A percentile compares a stretch with the other conserved stretches of the same genome.
Conservation (phyloP, 2,797 vertebrate species). For the Petrocephalus sullivani region DNA sequence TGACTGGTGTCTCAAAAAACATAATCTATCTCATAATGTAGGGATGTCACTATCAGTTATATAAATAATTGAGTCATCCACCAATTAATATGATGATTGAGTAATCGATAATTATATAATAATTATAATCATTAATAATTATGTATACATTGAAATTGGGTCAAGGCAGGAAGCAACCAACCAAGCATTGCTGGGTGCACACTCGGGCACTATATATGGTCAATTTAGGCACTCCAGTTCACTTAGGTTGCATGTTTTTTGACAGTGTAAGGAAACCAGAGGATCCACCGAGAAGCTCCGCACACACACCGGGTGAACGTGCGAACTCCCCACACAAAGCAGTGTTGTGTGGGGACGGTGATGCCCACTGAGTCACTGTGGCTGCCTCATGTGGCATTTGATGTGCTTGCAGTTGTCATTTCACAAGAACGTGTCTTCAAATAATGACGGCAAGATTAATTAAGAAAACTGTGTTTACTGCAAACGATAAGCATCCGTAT, state of each 20-base stretch:
- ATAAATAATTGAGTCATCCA: background rate
- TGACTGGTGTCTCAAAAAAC: background rate
- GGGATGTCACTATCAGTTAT: background rate
- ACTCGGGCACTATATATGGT: no score
- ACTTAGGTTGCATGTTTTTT: no score
- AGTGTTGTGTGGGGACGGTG: background rate
- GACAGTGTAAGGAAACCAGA: no score
- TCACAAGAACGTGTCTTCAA: background rate
- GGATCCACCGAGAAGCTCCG: no score
- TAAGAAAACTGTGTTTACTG: background rate
- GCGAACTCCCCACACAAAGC: background rate
- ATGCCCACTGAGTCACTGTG: background rate
- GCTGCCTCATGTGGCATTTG: background rate
- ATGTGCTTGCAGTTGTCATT: background rate
- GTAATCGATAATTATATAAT: background rate
- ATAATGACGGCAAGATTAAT: background rate
- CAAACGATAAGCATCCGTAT: background rate
- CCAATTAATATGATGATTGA: background rate
- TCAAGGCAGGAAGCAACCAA: background rate
- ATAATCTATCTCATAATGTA: background rate
- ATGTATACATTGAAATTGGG: background rate
- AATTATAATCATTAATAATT: background rate
- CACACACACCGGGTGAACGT: no score
- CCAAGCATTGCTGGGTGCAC: background rate
- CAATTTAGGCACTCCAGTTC: no score